These are phyloP conservation scores for Ectropis crepuscularia DNA, from an alignment of 2,888 invertebrate species.

Conservation along the genomic window DNA sequence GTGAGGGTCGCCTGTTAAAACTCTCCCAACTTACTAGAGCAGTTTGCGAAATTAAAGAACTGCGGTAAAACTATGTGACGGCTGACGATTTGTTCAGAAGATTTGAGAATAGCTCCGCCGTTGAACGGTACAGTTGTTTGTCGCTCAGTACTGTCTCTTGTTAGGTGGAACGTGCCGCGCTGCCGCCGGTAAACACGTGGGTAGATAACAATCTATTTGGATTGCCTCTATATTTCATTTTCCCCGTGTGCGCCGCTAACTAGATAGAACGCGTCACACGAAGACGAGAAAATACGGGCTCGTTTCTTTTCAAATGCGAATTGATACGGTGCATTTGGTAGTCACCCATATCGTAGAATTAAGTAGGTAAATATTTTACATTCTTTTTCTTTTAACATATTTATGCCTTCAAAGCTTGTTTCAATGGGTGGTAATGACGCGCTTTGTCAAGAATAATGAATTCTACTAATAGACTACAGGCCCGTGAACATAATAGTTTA, in stretches of 20 bases:
- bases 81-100: not conserved
- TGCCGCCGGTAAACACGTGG: conserved; percentile 82
- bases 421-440: conserved; percentile 18
- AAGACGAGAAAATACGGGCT: conserved; percentile 72
- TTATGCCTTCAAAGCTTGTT: not conserved
- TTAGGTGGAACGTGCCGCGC: conserved; percentile 81
- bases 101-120: not conserved
- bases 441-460: too few relatives aligned
- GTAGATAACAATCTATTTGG: conserved; percentile 85
- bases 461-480: too few relatives aligned
- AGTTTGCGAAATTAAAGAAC: not conserved
- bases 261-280: conserved; percentile 75
- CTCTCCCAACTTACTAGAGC: not conserved
- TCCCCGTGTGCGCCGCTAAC: conserved; percentile 79
- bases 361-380: conserved; percentile 35
- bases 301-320: conserved; percentile 63
- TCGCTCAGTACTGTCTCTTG: conserved; percentile 44
- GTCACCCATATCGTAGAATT: conserved; percentile 40
- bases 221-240: conserved; percentile 86
- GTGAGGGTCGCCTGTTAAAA: conserved; percentile 74
- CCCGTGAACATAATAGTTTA: too few relatives aligned
- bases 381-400: not conserved
- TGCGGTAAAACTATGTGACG: not conserved
- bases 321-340: conserved; percentile 46
- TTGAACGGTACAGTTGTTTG: not conserved